phyloP scores from a whole-genome alignment of 2,797 vertebrate species.

The Hydrolagus colliei region DNA sequence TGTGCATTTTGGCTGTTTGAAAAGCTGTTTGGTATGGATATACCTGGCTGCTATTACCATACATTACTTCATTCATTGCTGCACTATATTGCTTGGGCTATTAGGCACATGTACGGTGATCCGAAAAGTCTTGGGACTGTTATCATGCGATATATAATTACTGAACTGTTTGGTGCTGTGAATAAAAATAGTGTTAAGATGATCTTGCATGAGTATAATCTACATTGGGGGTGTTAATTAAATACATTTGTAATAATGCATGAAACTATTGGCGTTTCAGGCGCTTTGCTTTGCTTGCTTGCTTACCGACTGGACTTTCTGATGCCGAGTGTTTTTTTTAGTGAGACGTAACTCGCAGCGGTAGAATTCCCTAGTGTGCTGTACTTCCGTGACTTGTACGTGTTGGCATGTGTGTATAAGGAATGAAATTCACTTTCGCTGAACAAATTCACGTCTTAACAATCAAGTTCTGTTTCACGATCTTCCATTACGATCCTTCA shows the following conservation, averaged over 20 bases:
- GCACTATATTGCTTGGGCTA: slow-evolving; percentile 14
- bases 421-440: slow-evolving; percentile 21
- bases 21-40: slow-evolving; percentile 21
- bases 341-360: background rate
- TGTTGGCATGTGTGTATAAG: background rate
- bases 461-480: background rate
- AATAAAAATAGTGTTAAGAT: background rate
- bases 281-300: background rate
- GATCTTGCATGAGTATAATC: slow-evolving; percentile 2
- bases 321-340: background rate
- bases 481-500: slow-evolving; percentile 3
- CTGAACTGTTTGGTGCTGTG: background rate
- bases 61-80: slow-evolving; percentile 39
- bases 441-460: background rate
- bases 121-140: too few species aligned
- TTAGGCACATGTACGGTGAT: background rate
- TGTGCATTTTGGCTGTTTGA: slow-evolving; percentile 26
- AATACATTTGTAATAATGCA: background rate
- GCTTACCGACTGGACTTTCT: background rate
- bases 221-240: background rate
- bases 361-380: background rate
- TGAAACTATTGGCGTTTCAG: background rate
- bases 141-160: background rate
- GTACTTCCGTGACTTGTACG: background rate
- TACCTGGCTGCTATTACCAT: slow-evolving; percentile 34